These are phyloP conservation scores for Ploceus nigricollis DNA, from an alignment of 2,113 vertebrate species.

Conservation along the genomic window DNA sequence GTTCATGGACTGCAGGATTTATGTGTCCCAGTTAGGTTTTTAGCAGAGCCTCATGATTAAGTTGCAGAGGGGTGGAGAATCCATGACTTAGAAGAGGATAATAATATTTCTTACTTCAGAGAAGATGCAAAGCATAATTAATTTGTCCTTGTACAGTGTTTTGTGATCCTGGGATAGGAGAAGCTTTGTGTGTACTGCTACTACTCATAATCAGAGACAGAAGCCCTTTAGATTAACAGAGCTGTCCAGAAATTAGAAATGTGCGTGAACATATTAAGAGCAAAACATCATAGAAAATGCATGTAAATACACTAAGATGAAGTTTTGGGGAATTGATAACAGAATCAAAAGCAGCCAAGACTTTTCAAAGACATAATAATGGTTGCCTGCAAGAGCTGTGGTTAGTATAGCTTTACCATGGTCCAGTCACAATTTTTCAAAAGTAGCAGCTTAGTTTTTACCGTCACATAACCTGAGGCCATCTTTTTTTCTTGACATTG, in stretches of 20 bases:
- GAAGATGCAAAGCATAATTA: neutral
- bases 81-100: neutral
- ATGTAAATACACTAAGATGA: neutral
- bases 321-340: neutral
- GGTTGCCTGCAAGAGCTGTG: neutral
- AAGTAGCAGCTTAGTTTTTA: neutral
- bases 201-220: neutral
- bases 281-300: neutral
- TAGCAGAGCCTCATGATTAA: slow-evolving; percentile 12
- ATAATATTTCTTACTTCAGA: neutral
- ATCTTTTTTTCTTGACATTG: neutral
- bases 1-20: slow-evolving; percentile 1
- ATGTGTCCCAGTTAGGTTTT: neutral
- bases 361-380: neutral
- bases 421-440: neutral
- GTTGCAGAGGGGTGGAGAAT: neutral
- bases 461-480: neutral
- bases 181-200: neutral
- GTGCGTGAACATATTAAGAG: neutral
- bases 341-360: neutral
- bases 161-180: neutral
- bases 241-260: neutral
- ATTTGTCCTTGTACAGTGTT: neutral
- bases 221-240: neutral
- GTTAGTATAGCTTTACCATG: neutral